These are phyloP conservation scores for Rhagoletis pomonella DNA, from an alignment of 1,140 invertebrate species.

Conservation along the genomic window DNA sequence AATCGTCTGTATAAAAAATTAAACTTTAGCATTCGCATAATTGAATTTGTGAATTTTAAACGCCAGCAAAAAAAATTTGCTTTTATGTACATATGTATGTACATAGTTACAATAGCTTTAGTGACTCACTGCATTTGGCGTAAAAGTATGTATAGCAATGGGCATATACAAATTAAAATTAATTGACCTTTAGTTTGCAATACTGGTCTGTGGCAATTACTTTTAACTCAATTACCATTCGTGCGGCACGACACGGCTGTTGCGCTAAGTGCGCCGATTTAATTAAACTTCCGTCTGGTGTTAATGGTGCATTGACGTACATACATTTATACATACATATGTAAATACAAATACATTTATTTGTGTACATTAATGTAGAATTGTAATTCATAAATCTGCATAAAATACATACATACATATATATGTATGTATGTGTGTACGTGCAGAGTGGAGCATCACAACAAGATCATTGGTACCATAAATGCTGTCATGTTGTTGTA, in stretches of 20 bases:
- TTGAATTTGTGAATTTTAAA: not conserved
- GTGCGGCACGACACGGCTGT: slow-evolving; percentile 28
- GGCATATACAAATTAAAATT: slow-evolving; percentile 30
- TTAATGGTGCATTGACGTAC: slow-evolving; percentile 25
- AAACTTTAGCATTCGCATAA: slow-evolving; percentile 3
- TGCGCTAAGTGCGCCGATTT: slow-evolving; percentile 49
- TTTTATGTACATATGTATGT: not conserved
- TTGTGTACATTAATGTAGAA: not conserved
- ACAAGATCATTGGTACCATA: not conserved
- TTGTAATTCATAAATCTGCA: no score
- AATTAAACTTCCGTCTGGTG: slow-evolving; percentile 52
- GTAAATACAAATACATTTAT: not conserved
- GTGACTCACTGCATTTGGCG: not conserved
- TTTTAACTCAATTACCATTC: slow-evolving; percentile 45
- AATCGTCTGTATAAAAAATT: slow-evolving; percentile 6
- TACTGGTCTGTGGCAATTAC: slow-evolving; percentile 26
- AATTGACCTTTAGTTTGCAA: slow-evolving; percentile 41
- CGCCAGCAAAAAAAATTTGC: not conserved
- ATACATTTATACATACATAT: not conserved
- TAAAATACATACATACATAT: not conserved
- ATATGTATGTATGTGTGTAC: not conserved
- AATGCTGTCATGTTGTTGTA: not conserved
- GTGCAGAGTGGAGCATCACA: not conserved
- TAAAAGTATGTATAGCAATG: not conserved
- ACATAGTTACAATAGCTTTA: not conserved